Conservation (phyloP, 2,888 invertebrate genomes). For the Lepidocyrtoides sp. region DNA sequence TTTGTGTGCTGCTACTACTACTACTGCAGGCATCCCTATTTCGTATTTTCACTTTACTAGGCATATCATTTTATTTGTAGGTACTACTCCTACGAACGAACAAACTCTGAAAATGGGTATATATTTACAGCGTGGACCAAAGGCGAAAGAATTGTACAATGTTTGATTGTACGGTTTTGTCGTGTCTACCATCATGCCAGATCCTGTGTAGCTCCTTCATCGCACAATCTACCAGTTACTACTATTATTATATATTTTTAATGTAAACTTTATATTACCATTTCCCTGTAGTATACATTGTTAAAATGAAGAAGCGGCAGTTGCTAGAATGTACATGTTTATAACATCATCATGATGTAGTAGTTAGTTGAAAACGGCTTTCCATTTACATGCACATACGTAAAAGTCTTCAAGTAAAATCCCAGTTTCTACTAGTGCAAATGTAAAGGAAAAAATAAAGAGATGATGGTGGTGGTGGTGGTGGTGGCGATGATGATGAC, state of each 20-base stretch:
- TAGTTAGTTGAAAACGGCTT: conserved; percentile 25
- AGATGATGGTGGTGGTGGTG: conserved; percentile 36
- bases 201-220: neutral
- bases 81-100: neutral
- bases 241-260: conserved; percentile 1
- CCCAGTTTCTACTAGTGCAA: conserved; percentile 50
- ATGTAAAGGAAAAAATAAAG: conserved; percentile 37
- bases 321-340: conserved; percentile 2
- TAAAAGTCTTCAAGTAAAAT: conserved; percentile 27
- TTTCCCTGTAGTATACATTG: neutral
- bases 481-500: conserved; percentile 43
- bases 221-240: conserved; percentile 6
- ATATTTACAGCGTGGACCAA: conserved; percentile 10
- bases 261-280: neutral
- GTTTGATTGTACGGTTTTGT: conserved; percentile 59
- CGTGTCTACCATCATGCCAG: conserved; percentile 36
- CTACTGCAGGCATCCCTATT: conserved; percentile 48
- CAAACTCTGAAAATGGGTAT: neutral
- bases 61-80: neutral
- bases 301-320: conserved; percentile 8
- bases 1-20: conserved; percentile 27
- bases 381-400: conserved; percentile 16
- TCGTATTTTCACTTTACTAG: conserved; percentile 9
- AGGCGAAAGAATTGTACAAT: conserved; percentile 53
- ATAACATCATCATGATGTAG: neutral